Conservation (phyloP, 2,888 invertebrate species). For the Epicampocera succincta region DNA sequence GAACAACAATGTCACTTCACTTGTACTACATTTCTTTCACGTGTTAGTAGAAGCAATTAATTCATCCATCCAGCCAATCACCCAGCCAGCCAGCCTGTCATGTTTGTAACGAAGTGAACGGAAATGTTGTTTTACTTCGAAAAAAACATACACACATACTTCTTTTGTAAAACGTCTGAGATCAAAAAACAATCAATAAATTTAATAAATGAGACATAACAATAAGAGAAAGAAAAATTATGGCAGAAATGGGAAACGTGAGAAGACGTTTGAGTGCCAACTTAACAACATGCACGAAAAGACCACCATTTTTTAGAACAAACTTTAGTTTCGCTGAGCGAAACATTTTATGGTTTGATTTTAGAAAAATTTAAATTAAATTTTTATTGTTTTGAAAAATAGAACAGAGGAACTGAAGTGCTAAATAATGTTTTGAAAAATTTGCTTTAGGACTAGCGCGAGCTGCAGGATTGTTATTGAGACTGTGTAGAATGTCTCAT, state of each 20-base stretch:
- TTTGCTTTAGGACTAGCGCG: too few relatives aligned
- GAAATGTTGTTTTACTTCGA: neutral
- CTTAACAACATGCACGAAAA: neutral
- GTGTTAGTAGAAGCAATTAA: neutral
- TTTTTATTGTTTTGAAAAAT: too few relatives aligned
- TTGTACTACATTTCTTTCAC: neutral
- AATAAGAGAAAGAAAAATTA: neutral
- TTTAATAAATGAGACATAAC: constrained; percentile 6
- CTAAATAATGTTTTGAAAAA: too few relatives aligned
- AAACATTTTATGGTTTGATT: too few relatives aligned
- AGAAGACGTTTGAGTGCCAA: neutral
- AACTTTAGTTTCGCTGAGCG: too few relatives aligned
- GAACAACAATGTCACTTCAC: constrained; percentile 5
- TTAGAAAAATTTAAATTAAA: too few relatives aligned
- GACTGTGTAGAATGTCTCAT: too few relatives aligned
- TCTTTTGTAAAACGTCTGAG: constrained; percentile 1
- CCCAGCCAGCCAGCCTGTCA: neutral
- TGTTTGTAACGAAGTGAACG: constrained; percentile 16
- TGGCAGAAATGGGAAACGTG: neutral
- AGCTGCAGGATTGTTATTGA: too few relatives aligned
- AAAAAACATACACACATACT: neutral
- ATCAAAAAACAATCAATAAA: neutral
- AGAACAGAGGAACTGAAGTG: too few relatives aligned
- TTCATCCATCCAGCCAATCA: neutral
- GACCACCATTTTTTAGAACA: too few relatives aligned